Percentiles rank a stretch among this genome's conserved stretches.
Evolutionary conservation across 1,140 invertebrate genomes (phyloP).

Genomic region (Vanessa atalanta): DNA sequence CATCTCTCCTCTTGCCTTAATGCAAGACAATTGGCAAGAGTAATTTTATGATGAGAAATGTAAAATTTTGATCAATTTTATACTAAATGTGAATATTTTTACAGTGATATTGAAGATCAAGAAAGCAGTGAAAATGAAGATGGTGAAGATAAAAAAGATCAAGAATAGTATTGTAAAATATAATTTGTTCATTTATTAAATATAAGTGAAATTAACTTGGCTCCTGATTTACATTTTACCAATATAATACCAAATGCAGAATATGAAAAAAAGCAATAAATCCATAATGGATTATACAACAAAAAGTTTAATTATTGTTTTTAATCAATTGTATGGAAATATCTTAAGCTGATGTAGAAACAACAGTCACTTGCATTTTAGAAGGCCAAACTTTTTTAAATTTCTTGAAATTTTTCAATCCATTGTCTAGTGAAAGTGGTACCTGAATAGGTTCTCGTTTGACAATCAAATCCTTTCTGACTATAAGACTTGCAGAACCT

Average conservation of each 20-base stretch:
- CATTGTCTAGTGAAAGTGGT: conserved; percentile 29
- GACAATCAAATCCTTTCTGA: conserved; percentile 61
- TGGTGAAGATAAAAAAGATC: conserved; percentile 39
- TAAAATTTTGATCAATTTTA: not conserved
- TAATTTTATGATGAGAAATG: too few species aligned
- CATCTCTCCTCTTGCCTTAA: too few species aligned
- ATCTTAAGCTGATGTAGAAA: conserved; percentile 22
- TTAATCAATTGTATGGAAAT: not conserved
- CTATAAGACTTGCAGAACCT: conserved; percentile 55
- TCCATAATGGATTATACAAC: not conserved
- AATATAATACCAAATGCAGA: not conserved
- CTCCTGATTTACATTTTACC: conserved; percentile 28
- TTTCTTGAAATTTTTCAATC: conserved; percentile 69
- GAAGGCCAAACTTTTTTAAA: conserved; percentile 75
- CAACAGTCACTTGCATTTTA: conserved; percentile 58
- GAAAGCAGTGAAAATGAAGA: conserved; percentile 32
- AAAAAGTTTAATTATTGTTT: too few species aligned
- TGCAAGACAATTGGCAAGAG: too few species aligned
- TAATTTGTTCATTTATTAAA: conserved; percentile 32
- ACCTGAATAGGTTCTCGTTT: conserved; percentile 58
- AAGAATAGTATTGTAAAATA: conserved; percentile 14
- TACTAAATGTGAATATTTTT: conserved; percentile 28
- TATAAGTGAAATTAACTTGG: conserved; percentile 34
- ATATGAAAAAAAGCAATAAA: not conserved
- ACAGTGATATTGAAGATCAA: conserved; percentile 40